Conservation (phyloP, 2,113 vertebrate genomes). For the cat (Felis catus) region F.catus_Fca126_mat1.0 CM031417.1:80309501-80310000, state of each 20-base stretch:
- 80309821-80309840: not conserved
- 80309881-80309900: not conserved
- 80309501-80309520: not conserved
- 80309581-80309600: not conserved
- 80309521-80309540: not conserved
- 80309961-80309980: not conserved
- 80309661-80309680: slow-evolving; percentile 29
- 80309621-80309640: not conserved
- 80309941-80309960: not conserved
- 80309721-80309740: slow-evolving; percentile 20
- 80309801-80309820: not conserved
- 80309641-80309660: not conserved
- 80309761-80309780: not conserved
- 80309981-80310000: slow-evolving; percentile 6
- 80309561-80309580: not conserved
- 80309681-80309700: not conserved
- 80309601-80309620: not conserved
- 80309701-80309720: slow-evolving; percentile 11
- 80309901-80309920: not conserved
- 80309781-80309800: not conserved
- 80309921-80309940: not conserved
- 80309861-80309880: not conserved
- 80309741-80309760: not conserved
- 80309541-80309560: slow-evolving; percentile 29
- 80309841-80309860: not conserved